phyloP scores from a whole-genome alignment of 2,113 vertebrate genomes.

The Amblyornis subalaris region DNA sequence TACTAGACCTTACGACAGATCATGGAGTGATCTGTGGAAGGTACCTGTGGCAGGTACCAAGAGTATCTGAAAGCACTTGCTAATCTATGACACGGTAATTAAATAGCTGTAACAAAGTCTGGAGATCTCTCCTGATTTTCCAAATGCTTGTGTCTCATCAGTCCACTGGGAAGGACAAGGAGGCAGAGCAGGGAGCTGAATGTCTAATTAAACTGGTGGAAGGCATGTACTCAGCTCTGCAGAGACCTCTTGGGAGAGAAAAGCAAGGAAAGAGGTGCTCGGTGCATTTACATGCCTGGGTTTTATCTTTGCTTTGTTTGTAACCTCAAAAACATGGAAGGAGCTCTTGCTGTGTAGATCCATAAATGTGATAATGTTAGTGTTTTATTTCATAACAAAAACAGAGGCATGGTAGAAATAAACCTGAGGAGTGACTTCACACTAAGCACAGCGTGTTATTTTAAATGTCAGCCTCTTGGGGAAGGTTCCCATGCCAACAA shows the following conservation, averaged over 20 bases:
- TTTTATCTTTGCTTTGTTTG: background rate
- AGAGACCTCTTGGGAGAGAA: background rate
- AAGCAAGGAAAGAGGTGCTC: background rate
- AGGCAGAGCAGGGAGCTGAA: background rate
- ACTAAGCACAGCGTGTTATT: background rate
- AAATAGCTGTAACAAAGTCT: background rate
- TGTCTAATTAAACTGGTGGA: background rate
- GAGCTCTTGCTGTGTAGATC: background rate
- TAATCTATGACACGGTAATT: background rate
- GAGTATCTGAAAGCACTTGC: background rate
- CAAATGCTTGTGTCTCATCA: background rate
- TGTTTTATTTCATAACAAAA: background rate
- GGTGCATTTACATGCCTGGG: background rate
- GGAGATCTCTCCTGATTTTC: background rate
- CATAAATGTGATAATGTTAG: background rate
- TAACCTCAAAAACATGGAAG: background rate
- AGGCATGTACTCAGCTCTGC: background rate
- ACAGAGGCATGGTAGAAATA: background rate
- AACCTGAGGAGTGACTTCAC: background rate
- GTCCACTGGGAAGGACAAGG: background rate
- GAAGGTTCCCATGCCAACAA: background rate
- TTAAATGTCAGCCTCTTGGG: background rate
- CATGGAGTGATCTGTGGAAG: too few species aligned
- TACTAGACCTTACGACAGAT: background rate
- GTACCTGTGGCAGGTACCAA: background rate